phyloP scores from a whole-genome alignment of 2,888 invertebrate species.

The Sinotaia quadrata region DNA sequence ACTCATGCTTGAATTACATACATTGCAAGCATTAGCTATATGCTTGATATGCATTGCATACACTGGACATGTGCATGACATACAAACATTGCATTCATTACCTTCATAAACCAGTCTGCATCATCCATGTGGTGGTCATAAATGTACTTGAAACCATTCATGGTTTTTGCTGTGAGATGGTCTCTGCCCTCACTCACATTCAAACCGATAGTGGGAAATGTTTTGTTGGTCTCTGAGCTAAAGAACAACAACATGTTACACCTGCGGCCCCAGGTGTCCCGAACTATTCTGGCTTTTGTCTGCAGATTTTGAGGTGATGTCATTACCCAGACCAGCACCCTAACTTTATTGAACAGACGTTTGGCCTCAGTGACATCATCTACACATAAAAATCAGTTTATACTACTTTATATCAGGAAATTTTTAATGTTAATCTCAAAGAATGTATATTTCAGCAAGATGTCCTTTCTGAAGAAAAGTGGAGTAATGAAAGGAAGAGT shows the following conservation, averaged over 20 bases:
- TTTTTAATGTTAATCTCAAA: no score
- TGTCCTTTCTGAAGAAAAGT: no score
- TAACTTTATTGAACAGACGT: slow-evolving; percentile 81
- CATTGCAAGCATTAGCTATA: no score
- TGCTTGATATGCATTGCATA: no score
- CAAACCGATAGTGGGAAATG: slow-evolving; percentile 82
- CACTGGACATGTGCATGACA: no score
- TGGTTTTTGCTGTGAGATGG: slow-evolving; percentile 96
- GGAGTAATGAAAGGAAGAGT: no score
- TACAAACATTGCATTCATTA: no score
- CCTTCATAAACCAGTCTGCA: slow-evolving; percentile 97
- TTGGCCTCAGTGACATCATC: slow-evolving; percentile 48
- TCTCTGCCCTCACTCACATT: slow-evolving; percentile 90
- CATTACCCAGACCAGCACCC: slow-evolving; percentile 96
- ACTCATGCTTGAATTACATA: no score
- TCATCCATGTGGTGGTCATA: slow-evolving; percentile 86
- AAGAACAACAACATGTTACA: slow-evolving; percentile 75
- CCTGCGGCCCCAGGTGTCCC: slow-evolving; percentile 94
- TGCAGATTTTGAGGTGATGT: slow-evolving; percentile 92
- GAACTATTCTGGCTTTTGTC: slow-evolving; percentile 89
- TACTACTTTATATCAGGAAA: no score
- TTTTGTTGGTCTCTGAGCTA: slow-evolving; percentile 76
- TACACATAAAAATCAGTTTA: background rate
- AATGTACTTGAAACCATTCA: slow-evolving; percentile 90
- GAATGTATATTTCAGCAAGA: no score